These are phyloP conservation scores for Acanthopagrus latus DNA, from an alignment of 2,797 vertebrate species.

Conservation along the genomic window DNA sequence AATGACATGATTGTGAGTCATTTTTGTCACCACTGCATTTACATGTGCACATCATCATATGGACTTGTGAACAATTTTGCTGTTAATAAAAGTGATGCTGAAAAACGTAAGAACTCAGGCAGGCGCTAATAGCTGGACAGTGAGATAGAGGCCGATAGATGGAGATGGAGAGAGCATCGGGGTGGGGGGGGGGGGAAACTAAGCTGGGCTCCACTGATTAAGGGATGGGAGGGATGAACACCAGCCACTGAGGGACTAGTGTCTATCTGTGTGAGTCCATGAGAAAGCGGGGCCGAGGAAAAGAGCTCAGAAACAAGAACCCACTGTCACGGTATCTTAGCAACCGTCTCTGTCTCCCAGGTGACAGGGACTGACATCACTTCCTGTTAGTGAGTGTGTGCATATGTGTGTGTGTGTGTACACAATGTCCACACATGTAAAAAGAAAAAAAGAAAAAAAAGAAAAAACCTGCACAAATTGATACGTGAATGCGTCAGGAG, in stretches of 20 bases:
- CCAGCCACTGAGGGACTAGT: slow-evolving; percentile 77
- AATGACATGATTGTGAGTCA: neutral
- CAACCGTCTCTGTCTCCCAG: slow-evolving; percentile 87
- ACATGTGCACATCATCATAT: slow-evolving; percentile 10
- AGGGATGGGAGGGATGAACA: slow-evolving; percentile 70
- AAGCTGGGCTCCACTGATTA: slow-evolving; percentile 69
- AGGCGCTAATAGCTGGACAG: slow-evolving; percentile 45
- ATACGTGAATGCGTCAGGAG: slow-evolving; percentile 9
- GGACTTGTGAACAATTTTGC: slow-evolving; percentile 34
- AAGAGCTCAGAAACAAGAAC: slow-evolving; percentile 84
- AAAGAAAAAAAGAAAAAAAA: neutral
- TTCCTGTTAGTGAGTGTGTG: slow-evolving; percentile 82
- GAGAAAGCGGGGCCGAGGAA: slow-evolving; percentile 70
- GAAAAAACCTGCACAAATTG: slow-evolving; percentile 13
- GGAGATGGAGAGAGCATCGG: slow-evolving; percentile 6
- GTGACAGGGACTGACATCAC: slow-evolving; percentile 87
- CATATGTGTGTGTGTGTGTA: slow-evolving; percentile 54
- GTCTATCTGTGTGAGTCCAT: slow-evolving; percentile 79
- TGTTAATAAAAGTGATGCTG: slow-evolving; percentile 51
- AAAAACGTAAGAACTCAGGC: slow-evolving; percentile 56
- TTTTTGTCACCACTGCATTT: slow-evolving; percentile 22
- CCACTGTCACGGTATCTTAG: slow-evolving; percentile 88
- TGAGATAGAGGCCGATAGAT: slow-evolving; percentile 43
- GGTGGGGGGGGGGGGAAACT: slow-evolving; percentile 32
- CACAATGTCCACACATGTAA: slow-evolving; percentile 42